Evolutionary conservation across 2,113 vertebrate genomes (phyloP).

Genomic region (Anolis sagrei): DNA sequence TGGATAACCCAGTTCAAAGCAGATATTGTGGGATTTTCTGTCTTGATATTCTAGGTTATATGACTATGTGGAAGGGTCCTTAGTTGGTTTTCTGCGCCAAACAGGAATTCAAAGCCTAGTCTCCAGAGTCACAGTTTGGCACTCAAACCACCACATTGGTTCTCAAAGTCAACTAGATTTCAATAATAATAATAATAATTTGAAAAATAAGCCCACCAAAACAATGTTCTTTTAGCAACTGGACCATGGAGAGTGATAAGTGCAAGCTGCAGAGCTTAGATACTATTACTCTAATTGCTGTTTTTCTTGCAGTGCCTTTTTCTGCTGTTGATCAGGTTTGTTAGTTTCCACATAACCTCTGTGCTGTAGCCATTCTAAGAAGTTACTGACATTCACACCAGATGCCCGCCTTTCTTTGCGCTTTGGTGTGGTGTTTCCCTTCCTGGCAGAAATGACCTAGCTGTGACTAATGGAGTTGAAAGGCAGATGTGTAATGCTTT

Average conservation of each 20-base stretch:
- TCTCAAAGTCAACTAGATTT: background rate
- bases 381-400: background rate
- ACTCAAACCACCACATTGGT: too few relatives aligned
- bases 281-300: background rate
- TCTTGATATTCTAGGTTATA: too few relatives aligned
- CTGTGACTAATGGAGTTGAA: conserved; percentile 14
- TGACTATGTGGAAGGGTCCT: too few relatives aligned
- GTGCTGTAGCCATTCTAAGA: background rate
- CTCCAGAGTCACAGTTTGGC: too few relatives aligned
- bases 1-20: too few relatives aligned
- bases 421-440: conserved; percentile 1
- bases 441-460: background rate
- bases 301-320: background rate
- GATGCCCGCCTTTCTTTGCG: background rate
- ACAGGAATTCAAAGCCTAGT: too few relatives aligned
- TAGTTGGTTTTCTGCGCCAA: too few relatives aligned
- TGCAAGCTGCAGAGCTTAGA: background rate
- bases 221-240: background rate
- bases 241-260: background rate
- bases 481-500: background rate
- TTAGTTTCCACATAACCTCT: background rate
- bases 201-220: background rate
- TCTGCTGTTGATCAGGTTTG: background rate
- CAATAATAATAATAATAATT: background rate
- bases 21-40: too few relatives aligned